These are phyloP conservation scores for Calidris pygmaea DNA, from an alignment of 2,113 vertebrate species.

Conservation along the genomic window DNA sequence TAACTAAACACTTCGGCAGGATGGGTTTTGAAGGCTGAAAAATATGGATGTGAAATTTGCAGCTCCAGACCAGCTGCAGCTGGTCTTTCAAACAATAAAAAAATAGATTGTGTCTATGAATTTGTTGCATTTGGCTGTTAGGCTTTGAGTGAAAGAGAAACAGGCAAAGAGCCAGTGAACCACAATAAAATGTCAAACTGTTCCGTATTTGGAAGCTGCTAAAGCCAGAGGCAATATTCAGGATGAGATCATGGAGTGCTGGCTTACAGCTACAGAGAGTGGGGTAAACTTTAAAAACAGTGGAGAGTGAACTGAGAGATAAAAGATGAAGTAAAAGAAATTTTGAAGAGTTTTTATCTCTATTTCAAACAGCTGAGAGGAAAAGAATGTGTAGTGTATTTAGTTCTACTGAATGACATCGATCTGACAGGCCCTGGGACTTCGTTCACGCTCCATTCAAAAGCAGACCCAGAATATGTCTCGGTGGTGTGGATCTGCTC, in stretches of 20 bases:
- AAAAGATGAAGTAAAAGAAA: background rate
- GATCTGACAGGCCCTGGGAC: background rate
- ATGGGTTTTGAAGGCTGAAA: background rate
- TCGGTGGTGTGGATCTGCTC: background rate
- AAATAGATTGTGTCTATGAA: constrained; percentile 4
- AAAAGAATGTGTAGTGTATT: background rate
- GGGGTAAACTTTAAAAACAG: background rate
- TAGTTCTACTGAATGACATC: background rate
- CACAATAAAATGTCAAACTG: constrained; percentile 63
- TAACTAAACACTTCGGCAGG: background rate
- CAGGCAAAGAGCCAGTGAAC: constrained; percentile 12
- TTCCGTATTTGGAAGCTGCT: constrained; percentile 48
- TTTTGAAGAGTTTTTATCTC: background rate
- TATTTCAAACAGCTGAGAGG: background rate
- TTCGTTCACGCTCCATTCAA: background rate
- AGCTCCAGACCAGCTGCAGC: background rate
- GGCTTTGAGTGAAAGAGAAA: constrained; percentile 12
- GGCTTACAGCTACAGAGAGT: background rate
- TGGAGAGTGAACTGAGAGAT: background rate
- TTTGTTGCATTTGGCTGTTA: constrained; percentile 9
- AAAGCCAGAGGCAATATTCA: constrained; percentile 43
- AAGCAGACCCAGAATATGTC: background rate
- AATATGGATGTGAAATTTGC: background rate
- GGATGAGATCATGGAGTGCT: background rate
- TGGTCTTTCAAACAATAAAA: constrained; percentile 40